phyloP scores from a whole-genome alignment of 2,113 vertebrate genomes.

The Crotalus helleri region DNA sequence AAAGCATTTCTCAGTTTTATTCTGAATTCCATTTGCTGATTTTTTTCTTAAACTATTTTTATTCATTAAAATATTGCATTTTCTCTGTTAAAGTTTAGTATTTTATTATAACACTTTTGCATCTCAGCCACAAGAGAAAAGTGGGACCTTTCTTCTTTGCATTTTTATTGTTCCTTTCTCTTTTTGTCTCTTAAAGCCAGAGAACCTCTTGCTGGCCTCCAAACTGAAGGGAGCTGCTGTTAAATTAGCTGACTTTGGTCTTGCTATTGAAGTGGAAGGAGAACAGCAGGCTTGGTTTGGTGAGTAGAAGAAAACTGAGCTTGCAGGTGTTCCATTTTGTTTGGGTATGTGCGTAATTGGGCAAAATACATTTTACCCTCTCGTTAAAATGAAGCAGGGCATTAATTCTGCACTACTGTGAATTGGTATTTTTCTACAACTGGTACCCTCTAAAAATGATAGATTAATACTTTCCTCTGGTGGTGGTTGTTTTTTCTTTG shows the following conservation, averaged over 20 bases:
- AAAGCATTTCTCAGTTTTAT: neutral
- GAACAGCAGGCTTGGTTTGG: constrained; percentile 87
- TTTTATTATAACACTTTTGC: neutral
- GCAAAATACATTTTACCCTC: neutral
- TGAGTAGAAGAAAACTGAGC: constrained; percentile 57
- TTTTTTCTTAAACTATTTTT: neutral
- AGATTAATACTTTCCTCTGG: neutral
- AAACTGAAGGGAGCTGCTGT: constrained; percentile 84
- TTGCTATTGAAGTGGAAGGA: constrained; percentile 85
- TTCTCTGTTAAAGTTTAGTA: neutral
- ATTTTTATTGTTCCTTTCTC: neutral
- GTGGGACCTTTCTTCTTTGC: neutral
- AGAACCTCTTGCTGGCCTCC: constrained; percentile 82
- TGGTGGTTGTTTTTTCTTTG: neutral
- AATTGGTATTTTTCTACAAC: neutral
- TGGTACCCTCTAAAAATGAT: neutral
- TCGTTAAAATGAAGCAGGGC: neutral
- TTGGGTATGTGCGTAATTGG: fast-evolving
- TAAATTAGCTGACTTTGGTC: constrained; percentile 84
- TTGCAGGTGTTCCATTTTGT: neutral
- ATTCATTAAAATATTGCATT: neutral
- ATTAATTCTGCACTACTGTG: neutral
- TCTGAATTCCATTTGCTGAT: neutral
- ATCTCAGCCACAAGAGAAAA: neutral
- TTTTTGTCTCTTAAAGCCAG: constrained; percentile 68